A percentile compares a stretch with the other conserved stretches of the same genome.
Conservation (phyloP, 2,888 invertebrate species). For the Phania funesta region DNA sequence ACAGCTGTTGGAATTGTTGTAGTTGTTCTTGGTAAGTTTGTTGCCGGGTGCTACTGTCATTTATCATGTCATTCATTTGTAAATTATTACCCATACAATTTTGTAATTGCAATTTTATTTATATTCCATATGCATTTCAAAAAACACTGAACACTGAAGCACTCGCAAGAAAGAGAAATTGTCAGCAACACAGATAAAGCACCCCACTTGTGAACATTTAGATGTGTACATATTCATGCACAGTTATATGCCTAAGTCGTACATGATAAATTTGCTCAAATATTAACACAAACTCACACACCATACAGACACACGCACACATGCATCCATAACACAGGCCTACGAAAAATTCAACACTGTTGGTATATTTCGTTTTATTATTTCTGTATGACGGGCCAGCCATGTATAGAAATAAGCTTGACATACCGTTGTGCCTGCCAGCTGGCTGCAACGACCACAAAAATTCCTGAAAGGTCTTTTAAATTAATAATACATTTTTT, state of each 20-base stretch:
- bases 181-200: neutral
- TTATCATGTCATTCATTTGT: slow-evolving; percentile 65
- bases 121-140: neutral
- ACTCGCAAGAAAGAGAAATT: slow-evolving; percentile 4
- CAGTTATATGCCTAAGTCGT: slow-evolving; percentile 28
- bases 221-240: neutral
- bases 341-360: neutral
- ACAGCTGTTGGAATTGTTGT: neutral
- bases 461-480: too few species aligned
- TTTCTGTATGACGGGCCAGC: too few species aligned
- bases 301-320: neutral
- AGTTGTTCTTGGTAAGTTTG: slow-evolving; percentile 23
- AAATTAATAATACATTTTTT: too few species aligned
- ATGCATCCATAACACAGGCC: neutral
- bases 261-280: slow-evolving; percentile 33
- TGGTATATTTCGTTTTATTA: too few species aligned
- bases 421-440: too few species aligned
- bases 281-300: neutral
- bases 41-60: slow-evolving; percentile 51
- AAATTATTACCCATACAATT: slow-evolving; percentile 65
- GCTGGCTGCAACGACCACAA: too few species aligned
- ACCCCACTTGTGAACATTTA: neutral
- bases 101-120: slow-evolving; percentile 64
- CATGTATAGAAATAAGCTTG: too few species aligned
- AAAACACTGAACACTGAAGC: neutral